phyloP scores from a whole-genome alignment of 1,140 invertebrate species.

The Pseudoatta argentina region DNA sequence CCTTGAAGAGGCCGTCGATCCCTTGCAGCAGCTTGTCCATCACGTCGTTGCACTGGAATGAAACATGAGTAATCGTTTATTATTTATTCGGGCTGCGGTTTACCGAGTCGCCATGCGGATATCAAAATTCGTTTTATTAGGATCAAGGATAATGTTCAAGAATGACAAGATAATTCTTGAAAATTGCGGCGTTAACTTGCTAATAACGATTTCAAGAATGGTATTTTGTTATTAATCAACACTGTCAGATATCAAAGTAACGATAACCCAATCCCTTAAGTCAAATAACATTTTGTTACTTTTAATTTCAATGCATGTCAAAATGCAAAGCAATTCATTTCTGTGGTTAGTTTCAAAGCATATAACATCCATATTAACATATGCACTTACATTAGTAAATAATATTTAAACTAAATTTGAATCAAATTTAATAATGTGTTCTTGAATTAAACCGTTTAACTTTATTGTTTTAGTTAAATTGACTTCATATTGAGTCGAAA shows the following conservation, averaged over 20 bases:
- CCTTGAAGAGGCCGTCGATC: conserved; percentile 88
- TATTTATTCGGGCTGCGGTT: neutral
- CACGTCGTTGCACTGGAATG: conserved; percentile 83
- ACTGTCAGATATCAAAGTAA: neutral
- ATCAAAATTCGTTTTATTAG: conserved; percentile 13
- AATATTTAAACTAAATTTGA: no score
- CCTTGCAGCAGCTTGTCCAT: conserved; percentile 87
- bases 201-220: neutral
- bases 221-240: neutral
- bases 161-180: conserved; percentile 17
- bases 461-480: no score
- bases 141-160: neutral
- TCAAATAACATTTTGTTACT: no score
- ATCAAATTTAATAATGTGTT: no score
- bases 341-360: no score
- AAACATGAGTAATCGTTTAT: neutral
- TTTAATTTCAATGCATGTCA: no score
- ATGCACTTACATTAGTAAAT: no score
- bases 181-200: neutral
- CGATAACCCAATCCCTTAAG: no score
- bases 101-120: conserved; percentile 4
- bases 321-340: no score
- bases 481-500: no score
- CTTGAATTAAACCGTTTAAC: no score
- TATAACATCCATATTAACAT: no score